Percentiles rank a stretch among this genome's conserved stretches.
phyloP scores from a whole-genome alignment of 2,797 vertebrate genomes.

The Monodelphis domestica region DNA sequence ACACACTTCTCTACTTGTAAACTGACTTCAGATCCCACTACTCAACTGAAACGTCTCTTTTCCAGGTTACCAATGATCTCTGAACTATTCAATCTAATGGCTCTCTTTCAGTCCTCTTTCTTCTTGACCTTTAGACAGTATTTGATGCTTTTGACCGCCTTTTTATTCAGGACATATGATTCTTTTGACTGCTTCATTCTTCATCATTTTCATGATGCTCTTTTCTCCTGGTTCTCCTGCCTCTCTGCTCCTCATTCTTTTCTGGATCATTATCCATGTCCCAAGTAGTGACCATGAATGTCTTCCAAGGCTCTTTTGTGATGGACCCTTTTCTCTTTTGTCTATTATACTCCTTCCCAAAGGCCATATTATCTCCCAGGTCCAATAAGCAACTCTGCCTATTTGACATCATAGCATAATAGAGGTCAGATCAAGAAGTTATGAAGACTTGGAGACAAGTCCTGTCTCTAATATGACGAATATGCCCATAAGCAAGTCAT shows the following conservation, averaged over 20 bases:
- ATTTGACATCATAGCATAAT: not conserved
- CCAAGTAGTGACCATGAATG: not conserved
- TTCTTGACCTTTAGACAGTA: not conserved
- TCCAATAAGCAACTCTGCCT: not conserved
- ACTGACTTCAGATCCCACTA: not conserved
- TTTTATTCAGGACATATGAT: not conserved
- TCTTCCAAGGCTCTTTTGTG: not conserved
- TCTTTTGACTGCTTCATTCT: not conserved
- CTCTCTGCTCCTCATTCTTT: not conserved
- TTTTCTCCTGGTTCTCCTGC: not conserved
- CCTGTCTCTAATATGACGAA: not conserved
- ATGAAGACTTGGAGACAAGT: not conserved
- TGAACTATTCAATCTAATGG: no score
- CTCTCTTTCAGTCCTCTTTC: not conserved
- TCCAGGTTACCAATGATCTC: not conserved
- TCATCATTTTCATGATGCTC: not conserved
- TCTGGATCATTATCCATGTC: not conserved
- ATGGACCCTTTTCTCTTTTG: not conserved
- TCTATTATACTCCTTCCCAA: not conserved
- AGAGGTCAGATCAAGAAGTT: not conserved
- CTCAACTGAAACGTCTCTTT: not conserved
- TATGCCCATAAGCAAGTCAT: not conserved
- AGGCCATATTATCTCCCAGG: not conserved
- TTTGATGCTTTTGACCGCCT: not conserved
- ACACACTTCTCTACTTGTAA: not conserved